These are phyloP conservation scores for Denticeps clupeoides DNA, from an alignment of 2,797 vertebrate genomes.

Conservation along the genomic window DNA sequence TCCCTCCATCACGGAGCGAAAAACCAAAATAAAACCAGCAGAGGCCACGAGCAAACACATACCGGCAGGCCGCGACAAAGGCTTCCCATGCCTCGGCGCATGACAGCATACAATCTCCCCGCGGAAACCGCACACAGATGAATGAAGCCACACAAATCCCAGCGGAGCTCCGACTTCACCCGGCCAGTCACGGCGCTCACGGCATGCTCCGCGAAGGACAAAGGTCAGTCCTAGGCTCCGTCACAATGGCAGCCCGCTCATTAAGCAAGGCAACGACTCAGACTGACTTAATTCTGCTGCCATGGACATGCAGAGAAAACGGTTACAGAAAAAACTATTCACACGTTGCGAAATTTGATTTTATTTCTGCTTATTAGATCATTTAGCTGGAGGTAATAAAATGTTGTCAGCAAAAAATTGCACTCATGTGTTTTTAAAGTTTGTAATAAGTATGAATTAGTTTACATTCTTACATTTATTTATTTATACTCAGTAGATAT, in stretches of 20 bases:
- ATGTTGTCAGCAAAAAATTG: too few species aligned
- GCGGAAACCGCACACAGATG: slow-evolving; percentile 47
- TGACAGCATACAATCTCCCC: slow-evolving; percentile 41
- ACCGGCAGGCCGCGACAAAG: slow-evolving; percentile 38
- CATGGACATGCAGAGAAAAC: too few species aligned
- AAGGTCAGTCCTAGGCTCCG: slow-evolving; percentile 34
- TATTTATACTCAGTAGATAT: too few species aligned
- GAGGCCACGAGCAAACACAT: slow-evolving; percentile 33
- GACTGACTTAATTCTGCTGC: too few species aligned
- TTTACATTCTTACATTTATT: too few species aligned
- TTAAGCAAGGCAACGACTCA: too few species aligned
- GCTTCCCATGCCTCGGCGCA: slow-evolving; percentile 42
- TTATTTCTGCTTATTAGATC: too few species aligned
- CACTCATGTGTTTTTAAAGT: too few species aligned
- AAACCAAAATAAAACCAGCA: slow-evolving; percentile 39
- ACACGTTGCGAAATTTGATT: too few species aligned
- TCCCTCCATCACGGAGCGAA: slow-evolving; percentile 21
- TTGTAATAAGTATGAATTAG: too few species aligned
- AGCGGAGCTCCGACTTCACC: slow-evolving; percentile 29
- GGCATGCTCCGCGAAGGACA: slow-evolving; percentile 36
- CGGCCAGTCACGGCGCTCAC: slow-evolving; percentile 21
- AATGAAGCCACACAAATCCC: slow-evolving; percentile 38
- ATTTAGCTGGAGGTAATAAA: too few species aligned
- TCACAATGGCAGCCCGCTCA: neutral
- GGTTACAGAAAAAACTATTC: too few species aligned